A percentile compares a stretch with the other conserved stretches of the same genome.
Evolutionary conservation across 30 jellyfish, hydroid and myxozoan genomes (phyloP).

Genomic region (Hydractinia symbiolongicarpus): DNA sequence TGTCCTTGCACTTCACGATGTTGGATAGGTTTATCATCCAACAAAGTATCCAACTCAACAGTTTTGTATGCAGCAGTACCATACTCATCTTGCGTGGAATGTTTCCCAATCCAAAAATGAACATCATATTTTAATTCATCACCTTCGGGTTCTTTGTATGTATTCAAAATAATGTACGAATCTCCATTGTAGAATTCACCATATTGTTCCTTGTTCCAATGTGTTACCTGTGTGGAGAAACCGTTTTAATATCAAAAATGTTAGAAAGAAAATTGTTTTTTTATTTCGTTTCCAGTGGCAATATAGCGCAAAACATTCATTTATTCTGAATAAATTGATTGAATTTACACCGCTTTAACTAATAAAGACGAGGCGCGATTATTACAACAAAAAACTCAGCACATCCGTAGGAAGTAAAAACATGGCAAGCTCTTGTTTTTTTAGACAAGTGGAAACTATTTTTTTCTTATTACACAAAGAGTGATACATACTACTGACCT

Average conservation of each 20-base stretch:
- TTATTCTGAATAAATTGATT: neutral
- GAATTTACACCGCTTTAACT: too few relatives aligned
- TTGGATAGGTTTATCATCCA: slow-evolving; percentile 97
- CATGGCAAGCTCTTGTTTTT: too few relatives aligned
- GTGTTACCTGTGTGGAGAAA: slow-evolving; percentile 48
- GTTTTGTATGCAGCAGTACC: slow-evolving; percentile 99
- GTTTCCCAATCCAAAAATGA: slow-evolving; percentile 97
- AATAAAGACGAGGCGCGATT: too few relatives aligned
- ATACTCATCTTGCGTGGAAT: slow-evolving; percentile 95
- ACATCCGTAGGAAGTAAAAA: too few relatives aligned
- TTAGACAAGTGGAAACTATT: neutral
- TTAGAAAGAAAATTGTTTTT: neutral
- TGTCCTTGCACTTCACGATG: slow-evolving; percentile 97
- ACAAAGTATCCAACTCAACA: slow-evolving; percentile 94
- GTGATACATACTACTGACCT: slow-evolving; percentile 37
- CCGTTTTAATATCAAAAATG: neutral
- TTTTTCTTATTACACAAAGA: neutral
- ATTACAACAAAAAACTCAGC: too few relatives aligned
- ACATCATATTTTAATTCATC: slow-evolving; percentile 79
- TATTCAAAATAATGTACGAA: slow-evolving; percentile 86
- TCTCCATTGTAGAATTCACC: slow-evolving; percentile 97
- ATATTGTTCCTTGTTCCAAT: slow-evolving; percentile 87
- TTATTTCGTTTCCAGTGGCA: neutral
- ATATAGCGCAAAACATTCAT: too few relatives aligned
- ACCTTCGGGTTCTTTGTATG: slow-evolving; percentile 75